Base-by-base conservation (phyloP, 2,888 invertebrate genomes). In the Agriopis leucophaearia region DNA sequence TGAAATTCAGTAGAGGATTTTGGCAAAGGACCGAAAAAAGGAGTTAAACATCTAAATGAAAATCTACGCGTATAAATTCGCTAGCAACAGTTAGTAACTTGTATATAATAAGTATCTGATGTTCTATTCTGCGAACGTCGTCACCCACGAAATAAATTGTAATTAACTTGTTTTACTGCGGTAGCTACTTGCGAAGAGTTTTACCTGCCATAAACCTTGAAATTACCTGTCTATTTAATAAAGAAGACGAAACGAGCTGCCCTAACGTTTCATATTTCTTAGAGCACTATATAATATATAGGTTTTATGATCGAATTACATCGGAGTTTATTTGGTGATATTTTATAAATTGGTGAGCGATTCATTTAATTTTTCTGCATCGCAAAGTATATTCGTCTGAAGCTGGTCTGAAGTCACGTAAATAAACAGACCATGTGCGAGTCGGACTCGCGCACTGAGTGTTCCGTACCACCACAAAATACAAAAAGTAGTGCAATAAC, bases 111-210 rank as follows among this genome's bases (percentile, higher is more conserved):
- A 13, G 12, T 48, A 8, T 2, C 50, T 35, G n/a, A 1, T 35
- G 48, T 60, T 52, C 52, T 61, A 51, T 52, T 51, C 16, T 52
- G 13, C 16, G 16, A 45, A 44, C 42, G 44, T 35, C 36, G 52
- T 52, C 16, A 50, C 27, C 51, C 2, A 50, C 51, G 27, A 12
- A 61, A 54, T 62, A 54, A 54, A 62, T 54, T 54, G 38, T 36
- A 54, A 62, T 67, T 61, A 69, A 38, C 16, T 62, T 62, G 61
- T 54, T 62, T 62, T 47, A 62, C 16, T 62, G 47, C 54, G 9
- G 52, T 54, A 38, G 45, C 44, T 36, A 54, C 38, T 54, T 47
- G 54, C 45, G 45, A 62, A 62, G 61, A 63, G 55, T 47, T 62
- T 27, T n/a, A 63, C 56, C 42, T 64, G 56, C 50, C 50, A 57